Evolutionary conservation across 2,797 vertebrate species (phyloP).

Genomic region (Thaleichthys pacificus): DNA sequence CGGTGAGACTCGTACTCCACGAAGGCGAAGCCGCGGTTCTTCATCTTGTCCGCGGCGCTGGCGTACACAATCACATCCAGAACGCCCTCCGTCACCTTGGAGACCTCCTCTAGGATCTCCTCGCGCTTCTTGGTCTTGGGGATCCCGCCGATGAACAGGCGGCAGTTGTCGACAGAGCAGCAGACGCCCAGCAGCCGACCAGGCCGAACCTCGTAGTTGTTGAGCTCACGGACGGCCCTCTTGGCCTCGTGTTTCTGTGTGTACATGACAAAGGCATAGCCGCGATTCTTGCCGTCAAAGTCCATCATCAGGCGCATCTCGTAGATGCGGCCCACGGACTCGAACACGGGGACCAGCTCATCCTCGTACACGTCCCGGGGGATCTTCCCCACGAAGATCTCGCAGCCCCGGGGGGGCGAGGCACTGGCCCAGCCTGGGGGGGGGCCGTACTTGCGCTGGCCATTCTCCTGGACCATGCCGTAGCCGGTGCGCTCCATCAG

Average conservation of each 20-base stretch:
- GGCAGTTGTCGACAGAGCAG: constrained; percentile 97
- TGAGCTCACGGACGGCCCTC: constrained; percentile 93
- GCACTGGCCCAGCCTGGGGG: constrained; percentile 90
- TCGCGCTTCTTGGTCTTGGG: constrained; percentile 99
- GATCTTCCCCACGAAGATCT: constrained; percentile 98
- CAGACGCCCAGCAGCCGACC: constrained; percentile 95
- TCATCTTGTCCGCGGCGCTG: constrained; percentile 98
- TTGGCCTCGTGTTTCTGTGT: constrained; percentile 95
- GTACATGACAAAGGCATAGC: constrained; percentile 97
- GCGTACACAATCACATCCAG: constrained; percentile 97
- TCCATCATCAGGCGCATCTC: constrained; percentile 99
- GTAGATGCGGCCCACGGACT: constrained; percentile 91
- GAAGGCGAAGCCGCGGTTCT: constrained; percentile 98
- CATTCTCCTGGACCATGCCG: constrained; percentile 94
- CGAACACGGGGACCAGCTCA: constrained; percentile 95
- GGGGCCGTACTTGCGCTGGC: constrained; percentile 95
- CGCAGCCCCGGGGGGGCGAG: constrained; percentile 91
- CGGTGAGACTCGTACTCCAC: constrained; percentile 98
- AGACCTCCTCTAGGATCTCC: constrained; percentile 97
- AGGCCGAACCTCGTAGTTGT: constrained; percentile 95
- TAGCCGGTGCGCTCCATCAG: constrained; percentile 95
- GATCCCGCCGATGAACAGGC: constrained; percentile 97
- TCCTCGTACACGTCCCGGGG: constrained; percentile 97
- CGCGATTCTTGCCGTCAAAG: constrained; percentile 97
- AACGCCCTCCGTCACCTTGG: constrained; percentile 97